Percentiles rank a stretch among this genome's conserved stretches.
phyloP scores from a whole-genome alignment of 2,113 vertebrate species.

The Dasyprocta punctata region DNA sequence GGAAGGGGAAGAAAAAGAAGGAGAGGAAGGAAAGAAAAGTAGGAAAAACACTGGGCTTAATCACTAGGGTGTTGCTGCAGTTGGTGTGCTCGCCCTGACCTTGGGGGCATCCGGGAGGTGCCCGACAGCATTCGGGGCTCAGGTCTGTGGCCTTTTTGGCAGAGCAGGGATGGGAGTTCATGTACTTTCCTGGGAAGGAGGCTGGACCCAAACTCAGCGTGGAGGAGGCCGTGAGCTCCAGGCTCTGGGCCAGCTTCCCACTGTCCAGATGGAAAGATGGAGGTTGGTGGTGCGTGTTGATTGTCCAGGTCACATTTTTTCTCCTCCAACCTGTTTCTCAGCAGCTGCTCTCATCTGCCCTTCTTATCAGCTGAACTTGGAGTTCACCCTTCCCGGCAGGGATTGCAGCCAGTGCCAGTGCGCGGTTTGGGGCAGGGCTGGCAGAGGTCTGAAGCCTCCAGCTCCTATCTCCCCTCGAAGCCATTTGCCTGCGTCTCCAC shows the following conservation, averaged over 20 bases:
- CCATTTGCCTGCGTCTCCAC: rapidly evolving
- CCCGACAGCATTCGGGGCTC: neutral
- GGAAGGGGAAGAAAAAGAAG: neutral
- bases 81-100: neutral
- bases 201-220: neutral
- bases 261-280: neutral
- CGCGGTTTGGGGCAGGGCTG: neutral
- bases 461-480: neutral
- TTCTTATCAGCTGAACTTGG: neutral
- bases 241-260: neutral
- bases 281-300: neutral
- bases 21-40: neutral
- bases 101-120: neutral
- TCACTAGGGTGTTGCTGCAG: neutral
- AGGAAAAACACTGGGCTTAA: neutral
- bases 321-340: neutral
- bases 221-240: neutral
- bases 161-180: neutral
- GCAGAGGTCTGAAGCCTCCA: neutral
- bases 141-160: neutral
- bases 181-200: neutral
- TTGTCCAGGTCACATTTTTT: neutral
- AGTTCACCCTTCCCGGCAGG: neutral
- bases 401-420: neutral
- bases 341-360: neutral